Evolutionary conservation across 2,113 vertebrate genomes (phyloP).

Genomic region (Nibea coibor): DNA sequence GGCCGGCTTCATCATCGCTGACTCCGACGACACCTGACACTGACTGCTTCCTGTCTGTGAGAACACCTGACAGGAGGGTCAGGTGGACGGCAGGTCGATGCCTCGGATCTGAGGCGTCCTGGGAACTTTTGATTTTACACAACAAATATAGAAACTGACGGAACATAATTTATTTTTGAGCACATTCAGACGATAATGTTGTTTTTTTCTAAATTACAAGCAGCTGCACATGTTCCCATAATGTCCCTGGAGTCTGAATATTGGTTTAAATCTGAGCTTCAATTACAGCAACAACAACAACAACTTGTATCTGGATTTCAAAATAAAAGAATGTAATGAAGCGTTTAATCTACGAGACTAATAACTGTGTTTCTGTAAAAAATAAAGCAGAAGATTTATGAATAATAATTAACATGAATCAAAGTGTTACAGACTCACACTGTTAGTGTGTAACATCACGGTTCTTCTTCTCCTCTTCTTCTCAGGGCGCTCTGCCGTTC

Average conservation of each 20-base stretch:
- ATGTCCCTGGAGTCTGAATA: too few species aligned
- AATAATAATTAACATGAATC: too few species aligned
- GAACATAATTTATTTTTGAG: background rate
- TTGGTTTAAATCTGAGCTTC: background rate
- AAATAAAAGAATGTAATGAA: background rate
- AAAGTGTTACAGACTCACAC: too few species aligned
- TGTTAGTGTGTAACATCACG: too few species aligned
- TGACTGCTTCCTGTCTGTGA: background rate
- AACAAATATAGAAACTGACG: background rate
- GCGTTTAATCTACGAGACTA: background rate
- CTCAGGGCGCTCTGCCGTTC: conserved; percentile 87
- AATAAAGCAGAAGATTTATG: too few species aligned
- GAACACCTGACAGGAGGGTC: background rate
- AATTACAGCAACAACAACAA: too few species aligned
- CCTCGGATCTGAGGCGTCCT: too few species aligned
- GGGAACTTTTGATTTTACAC: background rate
- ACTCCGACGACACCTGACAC: conserved; percentile 13
- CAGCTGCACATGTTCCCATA: background rate
- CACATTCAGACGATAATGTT: background rate
- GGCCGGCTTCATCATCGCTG: conserved; percentile 14
- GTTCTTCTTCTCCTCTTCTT: background rate
- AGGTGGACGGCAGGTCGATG: too few species aligned
- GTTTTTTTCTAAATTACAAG: too few species aligned
- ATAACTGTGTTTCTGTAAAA: background rate
- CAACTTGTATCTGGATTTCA: background rate